These are phyloP conservation scores for Avahi laniger DNA, from an alignment of 2,797 vertebrate genomes.

Conservation along the genomic window DNA sequence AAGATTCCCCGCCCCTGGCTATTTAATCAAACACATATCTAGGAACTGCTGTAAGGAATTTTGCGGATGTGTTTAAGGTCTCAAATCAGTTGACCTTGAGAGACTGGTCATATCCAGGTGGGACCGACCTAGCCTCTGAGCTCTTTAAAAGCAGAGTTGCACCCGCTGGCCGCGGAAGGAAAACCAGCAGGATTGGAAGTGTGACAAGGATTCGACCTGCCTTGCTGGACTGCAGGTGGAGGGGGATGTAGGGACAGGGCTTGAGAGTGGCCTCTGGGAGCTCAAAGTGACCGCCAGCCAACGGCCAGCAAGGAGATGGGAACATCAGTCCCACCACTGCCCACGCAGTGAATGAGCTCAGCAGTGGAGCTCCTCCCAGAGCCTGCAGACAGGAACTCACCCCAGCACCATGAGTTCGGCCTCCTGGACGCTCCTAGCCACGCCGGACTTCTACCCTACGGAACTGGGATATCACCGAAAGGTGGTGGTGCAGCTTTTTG, in stretches of 20 bases:
- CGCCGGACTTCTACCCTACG: not conserved
- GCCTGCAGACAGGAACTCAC: not conserved
- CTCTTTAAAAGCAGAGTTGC: not conserved
- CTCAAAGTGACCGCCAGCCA: not conserved
- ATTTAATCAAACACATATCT: not conserved
- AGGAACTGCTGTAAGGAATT: not conserved
- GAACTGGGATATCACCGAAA: not conserved
- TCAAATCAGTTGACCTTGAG: not conserved
- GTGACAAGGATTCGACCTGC: not conserved
- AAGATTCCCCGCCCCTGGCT: not conserved
- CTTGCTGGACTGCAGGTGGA: not conserved
- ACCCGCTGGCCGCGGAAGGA: not conserved
- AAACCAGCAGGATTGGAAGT: not conserved
- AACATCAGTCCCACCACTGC: too few species aligned
- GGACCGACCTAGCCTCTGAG: not conserved
- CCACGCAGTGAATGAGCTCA: not conserved
- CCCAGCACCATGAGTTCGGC: not conserved
- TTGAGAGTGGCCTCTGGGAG: not conserved
- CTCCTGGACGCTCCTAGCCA: not conserved
- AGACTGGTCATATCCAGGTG: not conserved
- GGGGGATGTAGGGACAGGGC: rapidly evolving
- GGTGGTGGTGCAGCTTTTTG: not conserved
- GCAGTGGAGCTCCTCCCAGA: not conserved
- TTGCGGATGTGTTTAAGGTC: not conserved
- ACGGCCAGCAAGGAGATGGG: not conserved